Conservation (phyloP, 2,113 vertebrate species). For the Genyomyrus donnyi region DNA sequence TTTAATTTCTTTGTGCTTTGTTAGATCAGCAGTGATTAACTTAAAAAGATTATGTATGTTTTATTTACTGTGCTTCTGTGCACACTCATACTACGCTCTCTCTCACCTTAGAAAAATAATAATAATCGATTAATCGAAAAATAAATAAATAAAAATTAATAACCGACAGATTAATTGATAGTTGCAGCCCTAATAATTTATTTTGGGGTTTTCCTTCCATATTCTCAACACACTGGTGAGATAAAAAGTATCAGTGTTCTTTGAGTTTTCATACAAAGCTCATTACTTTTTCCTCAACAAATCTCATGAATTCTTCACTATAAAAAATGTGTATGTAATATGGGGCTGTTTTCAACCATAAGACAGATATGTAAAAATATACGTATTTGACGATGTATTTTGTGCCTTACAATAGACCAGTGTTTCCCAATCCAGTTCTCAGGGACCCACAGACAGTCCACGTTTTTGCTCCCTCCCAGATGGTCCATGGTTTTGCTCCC, state of each 20-base stretch:
- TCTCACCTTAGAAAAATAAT: too few relatives aligned
- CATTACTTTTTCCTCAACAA: background rate
- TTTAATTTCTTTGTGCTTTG: too few relatives aligned
- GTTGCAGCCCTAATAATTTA: too few relatives aligned
- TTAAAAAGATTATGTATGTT: too few relatives aligned
- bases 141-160: too few relatives aligned
- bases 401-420: background rate
- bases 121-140: too few relatives aligned
- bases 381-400: background rate
- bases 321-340: background rate
- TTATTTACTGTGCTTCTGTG: too few relatives aligned
- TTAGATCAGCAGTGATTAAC: too few relatives aligned
- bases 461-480: too few relatives aligned
- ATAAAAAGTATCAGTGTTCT: background rate
- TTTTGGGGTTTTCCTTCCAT: background rate
- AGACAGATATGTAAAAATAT: background rate
- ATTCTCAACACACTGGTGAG: background rate
- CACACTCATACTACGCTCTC: too few relatives aligned
- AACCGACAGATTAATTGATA: too few relatives aligned
- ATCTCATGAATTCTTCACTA: background rate
- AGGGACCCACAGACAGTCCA: too few relatives aligned
- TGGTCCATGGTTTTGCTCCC: background rate
- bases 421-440: background rate
- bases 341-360: background rate
- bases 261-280: background rate